phyloP scores from a whole-genome alignment of 2,113 vertebrate genomes.

The Labeo rohita region DNA sequence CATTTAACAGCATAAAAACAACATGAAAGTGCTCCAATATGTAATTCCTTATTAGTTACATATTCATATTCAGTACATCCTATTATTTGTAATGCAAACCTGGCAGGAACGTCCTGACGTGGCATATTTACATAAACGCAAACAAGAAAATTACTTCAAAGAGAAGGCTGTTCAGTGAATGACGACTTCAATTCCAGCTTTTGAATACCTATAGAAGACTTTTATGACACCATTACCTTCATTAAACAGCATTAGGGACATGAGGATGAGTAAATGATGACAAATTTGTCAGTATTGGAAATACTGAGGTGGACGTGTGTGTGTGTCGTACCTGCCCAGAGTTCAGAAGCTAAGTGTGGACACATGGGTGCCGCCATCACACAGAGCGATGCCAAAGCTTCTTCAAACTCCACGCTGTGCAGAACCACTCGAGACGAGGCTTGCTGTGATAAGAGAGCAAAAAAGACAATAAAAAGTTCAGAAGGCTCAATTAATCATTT shows the following conservation, averaged over 20 bases:
- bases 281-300: neutral
- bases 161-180: neutral
- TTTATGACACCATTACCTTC: neutral
- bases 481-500: neutral
- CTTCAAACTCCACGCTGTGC: constrained; percentile 91
- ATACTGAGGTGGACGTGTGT: neutral
- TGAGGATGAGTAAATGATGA: neutral
- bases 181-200: neutral
- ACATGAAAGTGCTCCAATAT: neutral
- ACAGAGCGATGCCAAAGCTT: constrained; percentile 83
- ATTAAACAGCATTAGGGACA: neutral
- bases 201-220: neutral
- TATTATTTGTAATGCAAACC: neutral
- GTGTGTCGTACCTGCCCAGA: constrained; percentile 90
- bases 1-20: neutral
- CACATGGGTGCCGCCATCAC: constrained; percentile 92
- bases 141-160: neutral
- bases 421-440: constrained; percentile 76
- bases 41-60: neutral
- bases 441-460: constrained; percentile 72
- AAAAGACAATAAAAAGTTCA: constrained; percentile 23
- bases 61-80: neutral
- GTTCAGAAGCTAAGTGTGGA: constrained; percentile 90
- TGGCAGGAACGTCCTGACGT: neutral
- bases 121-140: neutral